phyloP scores from a whole-genome alignment of 2,888 invertebrate species.

The Acanthosoma haemorrhoidale region DNA sequence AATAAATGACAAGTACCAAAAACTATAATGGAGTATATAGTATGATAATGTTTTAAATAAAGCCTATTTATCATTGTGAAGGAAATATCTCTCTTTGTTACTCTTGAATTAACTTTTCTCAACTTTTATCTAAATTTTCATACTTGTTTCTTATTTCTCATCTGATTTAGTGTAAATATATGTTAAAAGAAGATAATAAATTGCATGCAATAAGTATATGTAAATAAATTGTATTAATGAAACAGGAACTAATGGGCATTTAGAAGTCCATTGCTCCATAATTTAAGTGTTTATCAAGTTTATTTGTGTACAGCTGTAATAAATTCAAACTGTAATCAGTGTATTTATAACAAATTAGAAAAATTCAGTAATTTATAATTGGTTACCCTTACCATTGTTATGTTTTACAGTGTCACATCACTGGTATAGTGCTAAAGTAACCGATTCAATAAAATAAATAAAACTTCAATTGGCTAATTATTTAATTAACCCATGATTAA shows the following conservation, averaged over 20 bases:
- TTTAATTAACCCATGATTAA: neutral
- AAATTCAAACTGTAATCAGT: neutral
- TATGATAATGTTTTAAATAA: neutral
- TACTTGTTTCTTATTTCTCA: neutral
- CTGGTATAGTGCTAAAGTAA: neutral
- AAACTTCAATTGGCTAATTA: neutral
- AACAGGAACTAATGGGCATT: neutral
- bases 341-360: neutral
- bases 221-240: slow-evolving; percentile 11
- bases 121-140: neutral
- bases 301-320: neutral
- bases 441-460: neutral
- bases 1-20: neutral
- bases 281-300: neutral
- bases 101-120: neutral
- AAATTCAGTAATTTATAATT: neutral
- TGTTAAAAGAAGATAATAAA: neutral
- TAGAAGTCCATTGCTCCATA: neutral
- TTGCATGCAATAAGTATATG: slow-evolving; percentile 12
- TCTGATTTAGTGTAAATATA: slow-evolving; percentile 9
- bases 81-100: neutral
- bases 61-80: slow-evolving; percentile 2
- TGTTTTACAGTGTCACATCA: neutral
- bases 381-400: neutral
- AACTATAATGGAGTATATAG: neutral